Evolutionary conservation across 2,113 vertebrate genomes (phyloP).

Genomic region (Centropus bengalensis): DNA sequence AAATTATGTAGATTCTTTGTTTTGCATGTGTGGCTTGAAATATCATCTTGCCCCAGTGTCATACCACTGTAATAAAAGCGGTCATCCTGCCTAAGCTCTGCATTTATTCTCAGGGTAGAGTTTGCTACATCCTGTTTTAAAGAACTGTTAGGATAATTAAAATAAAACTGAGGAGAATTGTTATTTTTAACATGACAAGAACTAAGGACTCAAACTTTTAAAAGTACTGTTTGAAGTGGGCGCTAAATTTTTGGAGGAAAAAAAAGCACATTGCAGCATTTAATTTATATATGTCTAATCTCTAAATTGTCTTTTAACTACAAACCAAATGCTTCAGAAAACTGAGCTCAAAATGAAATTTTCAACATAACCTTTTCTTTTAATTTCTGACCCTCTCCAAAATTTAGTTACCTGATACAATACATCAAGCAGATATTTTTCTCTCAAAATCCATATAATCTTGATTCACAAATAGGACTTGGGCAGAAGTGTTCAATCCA

Average conservation of each 20-base stretch:
- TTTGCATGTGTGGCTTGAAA: not conserved
- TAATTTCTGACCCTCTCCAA: not conserved
- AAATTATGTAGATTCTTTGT: not conserved
- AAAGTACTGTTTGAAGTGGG: not conserved
- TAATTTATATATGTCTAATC: not conserved
- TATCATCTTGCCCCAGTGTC: not conserved
- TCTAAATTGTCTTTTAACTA: not conserved
- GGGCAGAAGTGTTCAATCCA: not conserved
- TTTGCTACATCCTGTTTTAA: not conserved
- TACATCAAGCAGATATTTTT: not conserved
- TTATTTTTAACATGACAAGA: not conserved
- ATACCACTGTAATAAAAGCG: not conserved
- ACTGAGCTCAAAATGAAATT: not conserved
- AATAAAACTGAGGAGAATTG: not conserved
- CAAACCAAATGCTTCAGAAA: not conserved
- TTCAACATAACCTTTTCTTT: not conserved
- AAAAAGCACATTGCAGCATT: rapidly evolving
- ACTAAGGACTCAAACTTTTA: not conserved
- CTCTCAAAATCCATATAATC: not conserved
- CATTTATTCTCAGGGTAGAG: not conserved
- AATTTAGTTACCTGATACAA: not conserved
- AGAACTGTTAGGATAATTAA: not conserved
- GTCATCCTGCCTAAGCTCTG: not conserved
- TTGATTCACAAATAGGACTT: not conserved
- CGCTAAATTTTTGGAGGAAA: not conserved